phyloP scores from a whole-genome alignment of 2,888 invertebrate species.

The Calephelis perditalis region DNA sequence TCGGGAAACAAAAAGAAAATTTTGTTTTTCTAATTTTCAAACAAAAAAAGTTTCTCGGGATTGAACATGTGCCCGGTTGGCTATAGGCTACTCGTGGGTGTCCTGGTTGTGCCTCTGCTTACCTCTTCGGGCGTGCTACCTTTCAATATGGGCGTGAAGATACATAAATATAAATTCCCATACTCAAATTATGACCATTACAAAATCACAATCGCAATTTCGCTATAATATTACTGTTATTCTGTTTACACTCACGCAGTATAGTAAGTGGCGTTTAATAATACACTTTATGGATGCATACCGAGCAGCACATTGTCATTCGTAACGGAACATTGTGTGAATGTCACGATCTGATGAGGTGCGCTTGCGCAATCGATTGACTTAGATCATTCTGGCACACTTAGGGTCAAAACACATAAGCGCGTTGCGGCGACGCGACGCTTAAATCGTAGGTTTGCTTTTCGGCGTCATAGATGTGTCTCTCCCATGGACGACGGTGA shows the following conservation, averaged over 20 bases:
- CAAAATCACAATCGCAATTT: slow-evolving; percentile 8
- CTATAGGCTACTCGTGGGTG: too few species aligned
- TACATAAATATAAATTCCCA: background rate
- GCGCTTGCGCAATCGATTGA: slow-evolving; percentile 16
- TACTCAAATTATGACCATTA: background rate
- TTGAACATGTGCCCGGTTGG: too few species aligned
- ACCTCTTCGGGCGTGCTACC: too few species aligned
- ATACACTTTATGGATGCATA: slow-evolving; percentile 8
- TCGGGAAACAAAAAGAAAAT: too few species aligned
- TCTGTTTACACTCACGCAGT: slow-evolving; percentile 6
- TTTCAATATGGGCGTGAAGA: too few species aligned
- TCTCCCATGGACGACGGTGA: too few species aligned
- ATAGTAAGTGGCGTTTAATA: slow-evolving; percentile 8
- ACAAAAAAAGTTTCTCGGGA: too few species aligned
- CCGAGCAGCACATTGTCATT: slow-evolving; percentile 16
- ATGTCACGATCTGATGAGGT: slow-evolving; percentile 20
- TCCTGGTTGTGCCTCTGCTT: too few species aligned
- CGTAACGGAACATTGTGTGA: slow-evolving; percentile 15
- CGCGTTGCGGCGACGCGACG: too few species aligned
- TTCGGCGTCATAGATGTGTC: too few species aligned
- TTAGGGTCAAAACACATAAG: background rate
- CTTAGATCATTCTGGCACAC: slow-evolving; percentile 7
- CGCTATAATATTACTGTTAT: slow-evolving; percentile 5
- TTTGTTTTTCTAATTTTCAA: too few species aligned
- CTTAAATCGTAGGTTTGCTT: too few species aligned